phyloP scores from a whole-genome alignment of 2,888 invertebrate species.

The Drosophila aldrichi region DNA sequence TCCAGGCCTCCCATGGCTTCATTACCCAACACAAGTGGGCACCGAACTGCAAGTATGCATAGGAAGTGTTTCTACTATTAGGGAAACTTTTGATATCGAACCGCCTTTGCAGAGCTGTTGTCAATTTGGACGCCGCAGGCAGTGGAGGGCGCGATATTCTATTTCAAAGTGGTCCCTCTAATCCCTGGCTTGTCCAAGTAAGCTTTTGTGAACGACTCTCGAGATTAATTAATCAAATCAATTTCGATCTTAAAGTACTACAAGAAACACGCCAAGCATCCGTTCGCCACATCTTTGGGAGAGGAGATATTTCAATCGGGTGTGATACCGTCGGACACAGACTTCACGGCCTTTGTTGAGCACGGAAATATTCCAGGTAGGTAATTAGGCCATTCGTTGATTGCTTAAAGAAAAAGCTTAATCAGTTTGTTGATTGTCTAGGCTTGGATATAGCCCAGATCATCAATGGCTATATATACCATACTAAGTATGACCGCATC shows the following conservation, averaged over 20 bases:
- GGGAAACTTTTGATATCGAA: no score
- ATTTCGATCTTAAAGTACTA: constrained; percentile 83
- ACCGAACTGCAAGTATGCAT: constrained; percentile 87
- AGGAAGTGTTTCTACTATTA: constrained; percentile 55
- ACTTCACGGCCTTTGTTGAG: constrained; percentile 88
- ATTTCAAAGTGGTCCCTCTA: constrained; percentile 93
- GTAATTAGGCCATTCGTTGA: not conserved
- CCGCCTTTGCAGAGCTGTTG: constrained; percentile 87
- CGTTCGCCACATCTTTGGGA: constrained; percentile 86
- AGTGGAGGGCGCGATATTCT: constrained; percentile 85
- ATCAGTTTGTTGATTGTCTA: constrained; percentile 56
- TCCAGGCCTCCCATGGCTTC: constrained; percentile 90
- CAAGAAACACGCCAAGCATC: constrained; percentile 86
- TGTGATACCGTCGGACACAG: constrained; percentile 89
- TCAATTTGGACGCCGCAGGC: constrained; percentile 87
- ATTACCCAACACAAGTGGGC: constrained; percentile 93
- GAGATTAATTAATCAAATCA: not conserved
- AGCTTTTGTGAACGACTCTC: constrained; percentile 3
- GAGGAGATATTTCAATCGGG: constrained; percentile 89
- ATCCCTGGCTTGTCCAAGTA: constrained; percentile 89
- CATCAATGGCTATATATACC: constrained; percentile 91
- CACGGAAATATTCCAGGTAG: constrained; percentile 88
- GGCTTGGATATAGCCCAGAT: constrained; percentile 91
- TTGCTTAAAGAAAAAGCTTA: not conserved
- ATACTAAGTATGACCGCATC: constrained; percentile 90